These are phyloP conservation scores for Sitta carolinensis DNA, from an alignment of 2,797 vertebrate species.

Conservation along the genomic window DNA sequence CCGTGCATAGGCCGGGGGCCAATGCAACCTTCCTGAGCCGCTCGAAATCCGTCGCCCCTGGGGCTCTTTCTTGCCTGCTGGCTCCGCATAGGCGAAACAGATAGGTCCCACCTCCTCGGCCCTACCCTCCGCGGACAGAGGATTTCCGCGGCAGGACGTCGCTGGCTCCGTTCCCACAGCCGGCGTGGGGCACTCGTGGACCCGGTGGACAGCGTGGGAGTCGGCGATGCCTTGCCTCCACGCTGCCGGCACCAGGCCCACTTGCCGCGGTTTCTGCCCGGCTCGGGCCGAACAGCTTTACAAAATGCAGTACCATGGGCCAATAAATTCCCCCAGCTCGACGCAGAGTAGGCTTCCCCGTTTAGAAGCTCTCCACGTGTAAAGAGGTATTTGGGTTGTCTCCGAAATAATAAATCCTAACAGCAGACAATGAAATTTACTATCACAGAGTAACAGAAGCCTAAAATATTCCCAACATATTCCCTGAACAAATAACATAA, in stretches of 20 bases:
- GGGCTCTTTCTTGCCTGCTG: not conserved
- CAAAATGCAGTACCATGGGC: not conserved
- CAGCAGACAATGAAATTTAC: slow-evolving; percentile 73
- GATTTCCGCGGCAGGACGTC: rapidly evolving
- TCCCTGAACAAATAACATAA: slow-evolving; percentile 77
- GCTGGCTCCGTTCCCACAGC: rapidly evolving
- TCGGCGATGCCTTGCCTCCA: rapidly evolving
- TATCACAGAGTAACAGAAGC: slow-evolving; percentile 79
- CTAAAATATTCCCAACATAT: slow-evolving; percentile 77
- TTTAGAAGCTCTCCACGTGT: slow-evolving; percentile 34
- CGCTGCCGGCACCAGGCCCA: not conserved
- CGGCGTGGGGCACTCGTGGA: not conserved
- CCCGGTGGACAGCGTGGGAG: not conserved
- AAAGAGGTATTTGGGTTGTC: slow-evolving; percentile 53
- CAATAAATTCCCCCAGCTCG: not conserved
- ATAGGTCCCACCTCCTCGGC: rapidly evolving
- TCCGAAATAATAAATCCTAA: slow-evolving; percentile 73
- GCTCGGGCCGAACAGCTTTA: not conserved
- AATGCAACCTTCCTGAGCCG: rapidly evolving
- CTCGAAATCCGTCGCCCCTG: rapidly evolving
- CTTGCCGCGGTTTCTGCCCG: rapidly evolving
- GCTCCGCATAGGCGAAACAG: rapidly evolving
- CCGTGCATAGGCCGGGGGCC: rapidly evolving
- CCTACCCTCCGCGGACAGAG: no score
- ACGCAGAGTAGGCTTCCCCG: not conserved